phyloP scores from a whole-genome alignment of 2,888 invertebrate genomes.

The Anthoptus insignis region DNA sequence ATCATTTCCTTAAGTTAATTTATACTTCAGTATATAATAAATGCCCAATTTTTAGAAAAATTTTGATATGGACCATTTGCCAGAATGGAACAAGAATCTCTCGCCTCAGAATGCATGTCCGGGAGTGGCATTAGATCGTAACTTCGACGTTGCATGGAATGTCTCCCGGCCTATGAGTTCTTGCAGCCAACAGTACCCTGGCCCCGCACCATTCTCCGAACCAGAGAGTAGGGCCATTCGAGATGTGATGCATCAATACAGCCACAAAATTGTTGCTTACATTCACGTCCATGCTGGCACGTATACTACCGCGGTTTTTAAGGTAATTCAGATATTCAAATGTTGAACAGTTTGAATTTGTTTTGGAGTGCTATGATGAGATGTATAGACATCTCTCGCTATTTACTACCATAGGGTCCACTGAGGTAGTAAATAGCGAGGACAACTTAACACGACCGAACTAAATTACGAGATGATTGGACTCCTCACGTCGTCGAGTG shows the following conservation, averaged over 20 bases:
- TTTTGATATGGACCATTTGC: too few relatives aligned
- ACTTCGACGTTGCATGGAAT: constrained; percentile 75
- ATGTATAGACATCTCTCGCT: too few relatives aligned
- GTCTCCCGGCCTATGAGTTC: constrained; percentile 52
- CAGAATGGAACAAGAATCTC: constrained; percentile 65
- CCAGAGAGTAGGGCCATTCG: constrained; percentile 67
- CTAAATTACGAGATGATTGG: too few relatives aligned
- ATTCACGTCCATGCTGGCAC: constrained; percentile 70
- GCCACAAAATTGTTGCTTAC: constrained; percentile 72
- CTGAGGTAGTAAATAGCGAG: too few relatives aligned
- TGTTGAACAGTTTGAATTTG: too few relatives aligned
- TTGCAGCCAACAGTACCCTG: constrained; percentile 71
- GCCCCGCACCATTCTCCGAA: constrained; percentile 68
- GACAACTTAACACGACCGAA: too few relatives aligned
- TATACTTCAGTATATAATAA: too few relatives aligned
- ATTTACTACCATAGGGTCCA: too few relatives aligned
- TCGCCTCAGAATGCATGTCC: constrained; percentile 68
- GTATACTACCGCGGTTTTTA: constrained; percentile 57
- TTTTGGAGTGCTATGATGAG: too few relatives aligned
- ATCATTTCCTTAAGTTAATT: too few relatives aligned
- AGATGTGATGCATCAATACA: constrained; percentile 66
- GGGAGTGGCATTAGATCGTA: constrained; percentile 73
- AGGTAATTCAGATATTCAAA: constrained; percentile 55
- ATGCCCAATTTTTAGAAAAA: too few relatives aligned
- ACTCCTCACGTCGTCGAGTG: too few relatives aligned